Evolutionary conservation across 2,888 invertebrate genomes (phyloP).

Genomic region (Rhingia rostrata): DNA sequence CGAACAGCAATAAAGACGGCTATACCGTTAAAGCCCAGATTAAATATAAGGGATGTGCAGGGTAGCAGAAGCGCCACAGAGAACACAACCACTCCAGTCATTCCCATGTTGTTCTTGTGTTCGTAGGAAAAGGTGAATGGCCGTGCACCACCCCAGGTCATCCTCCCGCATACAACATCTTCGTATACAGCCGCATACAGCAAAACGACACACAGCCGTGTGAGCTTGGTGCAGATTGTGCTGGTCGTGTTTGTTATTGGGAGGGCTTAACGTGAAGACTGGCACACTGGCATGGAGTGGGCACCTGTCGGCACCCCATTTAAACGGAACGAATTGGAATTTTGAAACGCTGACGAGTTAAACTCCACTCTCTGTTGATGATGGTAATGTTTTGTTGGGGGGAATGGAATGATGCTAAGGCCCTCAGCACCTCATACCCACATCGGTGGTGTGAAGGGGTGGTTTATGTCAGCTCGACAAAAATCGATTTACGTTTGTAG

Average conservation of each 20-base stretch:
- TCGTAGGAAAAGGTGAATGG: slow-evolving; percentile 70
- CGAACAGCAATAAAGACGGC: slow-evolving; percentile 71
- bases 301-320: slow-evolving; percentile 50
- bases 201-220: slow-evolving; percentile 13
- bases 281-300: slow-evolving; percentile 20
- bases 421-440: slow-evolving; percentile 29
- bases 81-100: slow-evolving; percentile 1
- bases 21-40: slow-evolving; percentile 71
- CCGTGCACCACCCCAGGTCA: slow-evolving; percentile 56
- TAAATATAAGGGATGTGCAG: slow-evolving; percentile 59
- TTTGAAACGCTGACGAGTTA: slow-evolving; percentile 39
- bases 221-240: slow-evolving; percentile 69
- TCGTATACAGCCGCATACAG: slow-evolving; percentile 24
- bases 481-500: slow-evolving; percentile 72
- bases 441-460: slow-evolving; percentile 13
- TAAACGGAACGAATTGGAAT: slow-evolving; percentile 58
- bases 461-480: slow-evolving; percentile 63
- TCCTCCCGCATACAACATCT: slow-evolving; percentile 39
- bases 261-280: slow-evolving; percentile 35
- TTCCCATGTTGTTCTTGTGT: slow-evolving; percentile 46
- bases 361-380: slow-evolving; percentile 36
- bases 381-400: slow-evolving; percentile 25
- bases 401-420: slow-evolving; percentile 49
- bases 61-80: slow-evolving; percentile 41
- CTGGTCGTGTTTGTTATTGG: slow-evolving; percentile 75